These are phyloP conservation scores for Petrocephalus microphthalmus DNA, from an alignment of 2,113 vertebrate species.

Conservation along the genomic window DNA sequence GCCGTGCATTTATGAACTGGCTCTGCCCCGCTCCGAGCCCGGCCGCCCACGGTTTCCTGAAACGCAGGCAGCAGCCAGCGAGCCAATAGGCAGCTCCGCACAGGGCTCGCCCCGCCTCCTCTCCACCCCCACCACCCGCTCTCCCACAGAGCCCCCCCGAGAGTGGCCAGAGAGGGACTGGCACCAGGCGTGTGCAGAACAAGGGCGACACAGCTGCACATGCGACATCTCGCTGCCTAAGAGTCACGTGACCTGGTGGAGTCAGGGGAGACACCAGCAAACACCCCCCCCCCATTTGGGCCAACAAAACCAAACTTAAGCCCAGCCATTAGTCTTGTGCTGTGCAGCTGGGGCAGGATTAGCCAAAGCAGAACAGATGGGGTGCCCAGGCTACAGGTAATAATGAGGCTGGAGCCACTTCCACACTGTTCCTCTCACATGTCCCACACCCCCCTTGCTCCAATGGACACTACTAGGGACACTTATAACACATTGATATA, in stretches of 20 bases:
- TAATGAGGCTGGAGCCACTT: background rate
- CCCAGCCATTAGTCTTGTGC: background rate
- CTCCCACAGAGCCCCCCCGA: background rate
- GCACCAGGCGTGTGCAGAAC: background rate
- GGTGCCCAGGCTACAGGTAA: background rate
- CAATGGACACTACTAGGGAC: background rate
- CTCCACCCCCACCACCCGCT: background rate
- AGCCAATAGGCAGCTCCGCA: background rate
- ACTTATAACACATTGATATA: background rate
- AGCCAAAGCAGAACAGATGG: background rate
- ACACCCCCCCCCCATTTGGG: background rate
- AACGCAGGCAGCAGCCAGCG: constrained; percentile 17
- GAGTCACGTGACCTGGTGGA: background rate
- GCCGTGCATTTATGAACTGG: background rate
- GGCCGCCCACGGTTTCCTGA: background rate
- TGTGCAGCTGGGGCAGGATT: background rate
- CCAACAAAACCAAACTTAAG: background rate
- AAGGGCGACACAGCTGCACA: background rate
- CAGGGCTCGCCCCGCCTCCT: background rate
- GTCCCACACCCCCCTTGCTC: background rate
- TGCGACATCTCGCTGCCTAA: background rate
- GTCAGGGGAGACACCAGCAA: background rate
- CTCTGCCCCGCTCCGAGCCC: background rate
- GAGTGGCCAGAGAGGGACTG: background rate
- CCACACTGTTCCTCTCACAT: background rate